A percentile compares a stretch with the other conserved stretches of the same genome.
Evolutionary conservation across 1,140 invertebrate genomes (phyloP).

Genomic region (Drosophila hydei): DNA sequence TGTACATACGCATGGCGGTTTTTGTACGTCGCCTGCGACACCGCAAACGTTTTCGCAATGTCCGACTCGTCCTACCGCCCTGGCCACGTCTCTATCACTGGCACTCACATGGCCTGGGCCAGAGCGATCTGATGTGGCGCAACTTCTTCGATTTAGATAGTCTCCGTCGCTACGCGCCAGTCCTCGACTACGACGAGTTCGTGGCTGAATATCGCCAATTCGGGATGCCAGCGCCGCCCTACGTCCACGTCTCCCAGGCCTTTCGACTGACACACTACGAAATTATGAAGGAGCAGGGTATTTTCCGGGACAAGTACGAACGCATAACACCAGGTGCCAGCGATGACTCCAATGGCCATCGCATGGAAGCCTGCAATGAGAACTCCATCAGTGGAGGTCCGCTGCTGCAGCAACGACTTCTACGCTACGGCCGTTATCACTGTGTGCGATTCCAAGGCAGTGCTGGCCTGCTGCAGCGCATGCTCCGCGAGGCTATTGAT

Average conservation of each 20-base stretch:
- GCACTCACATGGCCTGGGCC: slow-evolving; percentile 86
- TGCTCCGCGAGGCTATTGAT: slow-evolving; percentile 74
- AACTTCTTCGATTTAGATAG: slow-evolving; percentile 94
- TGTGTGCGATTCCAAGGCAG: slow-evolving; percentile 95
- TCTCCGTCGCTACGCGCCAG: slow-evolving; percentile 91
- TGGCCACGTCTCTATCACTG: slow-evolving; percentile 96
- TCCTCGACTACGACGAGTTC: slow-evolving; percentile 95
- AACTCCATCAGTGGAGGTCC: slow-evolving; percentile 54
- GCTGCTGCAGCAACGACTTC: slow-evolving; percentile 58
- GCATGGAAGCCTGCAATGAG: slow-evolving; percentile 50
- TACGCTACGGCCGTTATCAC: slow-evolving; percentile 85
- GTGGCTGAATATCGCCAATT: slow-evolving; percentile 84
- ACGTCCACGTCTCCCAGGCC: slow-evolving; percentile 86
- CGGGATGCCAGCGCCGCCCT: slow-evolving; percentile 57
- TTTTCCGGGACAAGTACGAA: slow-evolving; percentile 93
- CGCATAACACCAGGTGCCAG: slow-evolving; percentile 85
- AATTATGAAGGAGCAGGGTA: slow-evolving; percentile 91
- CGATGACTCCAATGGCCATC: neutral
- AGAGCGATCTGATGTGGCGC: slow-evolving; percentile 87
- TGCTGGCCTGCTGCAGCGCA: slow-evolving; percentile 86
- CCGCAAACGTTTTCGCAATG: slow-evolving; percentile 84
- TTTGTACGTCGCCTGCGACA: slow-evolving; percentile 88
- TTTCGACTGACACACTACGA: slow-evolving; percentile 94
- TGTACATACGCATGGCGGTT: slow-evolving; percentile 95
- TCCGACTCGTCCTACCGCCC: slow-evolving; percentile 92